Base-by-base conservation (phyloP, 2,888 invertebrate genomes). In the Zhuqinia jingwanae region DNA sequence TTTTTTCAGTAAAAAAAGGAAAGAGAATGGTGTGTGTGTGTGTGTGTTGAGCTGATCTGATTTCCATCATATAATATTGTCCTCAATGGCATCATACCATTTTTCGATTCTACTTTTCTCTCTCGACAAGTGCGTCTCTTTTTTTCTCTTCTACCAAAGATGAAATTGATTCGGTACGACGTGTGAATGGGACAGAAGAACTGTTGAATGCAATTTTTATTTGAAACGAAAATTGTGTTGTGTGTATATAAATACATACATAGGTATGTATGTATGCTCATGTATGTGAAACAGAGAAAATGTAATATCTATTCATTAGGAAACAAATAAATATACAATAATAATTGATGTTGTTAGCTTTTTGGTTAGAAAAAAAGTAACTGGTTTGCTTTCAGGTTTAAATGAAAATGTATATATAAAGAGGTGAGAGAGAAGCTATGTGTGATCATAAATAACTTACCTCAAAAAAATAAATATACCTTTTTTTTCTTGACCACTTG, bases 81-180 rank as follows among this genome's bases (percentile, higher is more conserved):
- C 53, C 27, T 53, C 73, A 22, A n/a, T 45, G 73, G 11, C n/a
- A 76, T n/a, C 1, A 13, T 22, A 27, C 60, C 20, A 17, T 77
- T 56, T 20, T 10, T 25, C 58, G 36, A 36, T 36, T 36, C 8
- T 36, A 42, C 45, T 60, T 75, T 63, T 70, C 36, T 45, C n/a
- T 76, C 60, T 42, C 73, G 81, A 81, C 81, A 81, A 58, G 58
- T 73, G 15, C 75, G 76, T 75, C 27, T 36, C 36, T 36, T 6
- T 36, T 6, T 8, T 6, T 36, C 3, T 36, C 3, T 36, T 6
- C 36, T 36, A 36, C 36, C 3, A 6, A 36, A 36, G 36, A 36
- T 36, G 20, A 75, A 83, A 83, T 73, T 63, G 82, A 83, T 83
- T 83, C 50, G 50, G 53, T 30, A 58, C 27, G 81, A 73, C 68